Conservation (phyloP, 2,888 invertebrate species). For the Dicranocentrus wangi region DNA sequence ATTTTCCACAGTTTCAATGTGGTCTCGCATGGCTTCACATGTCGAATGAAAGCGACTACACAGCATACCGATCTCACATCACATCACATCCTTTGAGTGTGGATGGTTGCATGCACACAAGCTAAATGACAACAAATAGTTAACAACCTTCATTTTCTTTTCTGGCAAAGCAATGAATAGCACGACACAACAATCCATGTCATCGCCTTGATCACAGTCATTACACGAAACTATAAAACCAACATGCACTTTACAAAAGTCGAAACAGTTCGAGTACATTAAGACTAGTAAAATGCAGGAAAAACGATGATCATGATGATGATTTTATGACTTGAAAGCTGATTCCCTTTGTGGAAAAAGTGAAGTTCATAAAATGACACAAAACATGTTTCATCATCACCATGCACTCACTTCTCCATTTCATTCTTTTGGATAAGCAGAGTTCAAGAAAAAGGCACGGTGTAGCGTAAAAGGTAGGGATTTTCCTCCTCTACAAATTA, state of each 20-base stretch:
- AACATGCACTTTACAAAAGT: not conserved
- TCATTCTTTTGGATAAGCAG: not conserved
- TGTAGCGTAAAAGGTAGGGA: constrained; percentile 1
- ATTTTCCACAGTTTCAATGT: not conserved
- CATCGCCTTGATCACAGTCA: not conserved
- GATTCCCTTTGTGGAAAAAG: not conserved
- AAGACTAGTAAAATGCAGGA: too few species aligned
- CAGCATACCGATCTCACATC: not conserved
- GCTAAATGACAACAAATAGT: not conserved
- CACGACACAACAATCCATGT: constrained; percentile 7
- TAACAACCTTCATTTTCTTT: constrained; percentile 2
- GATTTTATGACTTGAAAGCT: constrained; percentile 26
- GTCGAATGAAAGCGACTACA: not conserved
- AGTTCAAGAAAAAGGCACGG: constrained; percentile 1
- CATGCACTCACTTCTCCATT: not conserved
- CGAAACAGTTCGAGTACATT: not conserved
- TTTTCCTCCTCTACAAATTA: not conserved
- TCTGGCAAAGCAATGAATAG: not conserved
- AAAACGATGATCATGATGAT: constrained; percentile 4
- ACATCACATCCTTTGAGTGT: not conserved
- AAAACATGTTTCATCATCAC: not conserved
- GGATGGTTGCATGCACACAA: not conserved
- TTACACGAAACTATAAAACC: not conserved
- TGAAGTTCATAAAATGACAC: not conserved
- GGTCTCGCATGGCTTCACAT: not conserved